Evolutionary conservation across 2,113 vertebrate genomes (phyloP).

Genomic region (Marmota flaviventris): DNA sequence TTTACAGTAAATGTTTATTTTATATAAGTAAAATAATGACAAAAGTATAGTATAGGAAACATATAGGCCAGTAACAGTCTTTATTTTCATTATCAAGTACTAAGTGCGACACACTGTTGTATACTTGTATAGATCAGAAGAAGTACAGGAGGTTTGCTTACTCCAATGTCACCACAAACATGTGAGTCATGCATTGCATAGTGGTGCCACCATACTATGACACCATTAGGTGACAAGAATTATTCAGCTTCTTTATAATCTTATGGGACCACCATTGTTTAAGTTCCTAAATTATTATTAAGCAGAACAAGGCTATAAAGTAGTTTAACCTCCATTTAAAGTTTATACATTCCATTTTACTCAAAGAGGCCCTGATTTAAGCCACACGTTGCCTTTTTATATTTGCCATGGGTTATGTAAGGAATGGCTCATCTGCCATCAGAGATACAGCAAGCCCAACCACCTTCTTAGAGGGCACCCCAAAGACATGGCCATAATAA

Average conservation of each 20-base stretch:
- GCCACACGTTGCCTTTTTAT: not conserved
- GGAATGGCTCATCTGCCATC: not conserved
- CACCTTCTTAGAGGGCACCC: accelerated
- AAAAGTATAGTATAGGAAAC: not conserved
- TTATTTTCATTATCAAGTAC: not conserved
- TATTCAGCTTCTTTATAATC: not conserved
- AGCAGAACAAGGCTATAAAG: not conserved
- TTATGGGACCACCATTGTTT: not conserved
- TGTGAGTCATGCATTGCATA: not conserved
- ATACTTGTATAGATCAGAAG: not conserved
- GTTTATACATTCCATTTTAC: not conserved
- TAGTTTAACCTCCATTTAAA: not conserved
- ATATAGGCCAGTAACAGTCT: not conserved
- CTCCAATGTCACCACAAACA: not conserved
- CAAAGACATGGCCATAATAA: accelerated
- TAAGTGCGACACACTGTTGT: not conserved
- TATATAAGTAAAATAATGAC: too few species aligned
- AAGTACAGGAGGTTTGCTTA: not conserved
- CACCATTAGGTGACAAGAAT: not conserved
- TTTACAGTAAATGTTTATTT: not conserved
- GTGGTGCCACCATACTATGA: not conserved
- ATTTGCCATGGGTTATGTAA: too few species aligned
- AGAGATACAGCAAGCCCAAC: not conserved
- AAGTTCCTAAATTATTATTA: not conserved
- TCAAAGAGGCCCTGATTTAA: not conserved